Evolutionary conservation across 2,113 vertebrate genomes (phyloP).

Genomic region (Gallinago undulata): DNA sequence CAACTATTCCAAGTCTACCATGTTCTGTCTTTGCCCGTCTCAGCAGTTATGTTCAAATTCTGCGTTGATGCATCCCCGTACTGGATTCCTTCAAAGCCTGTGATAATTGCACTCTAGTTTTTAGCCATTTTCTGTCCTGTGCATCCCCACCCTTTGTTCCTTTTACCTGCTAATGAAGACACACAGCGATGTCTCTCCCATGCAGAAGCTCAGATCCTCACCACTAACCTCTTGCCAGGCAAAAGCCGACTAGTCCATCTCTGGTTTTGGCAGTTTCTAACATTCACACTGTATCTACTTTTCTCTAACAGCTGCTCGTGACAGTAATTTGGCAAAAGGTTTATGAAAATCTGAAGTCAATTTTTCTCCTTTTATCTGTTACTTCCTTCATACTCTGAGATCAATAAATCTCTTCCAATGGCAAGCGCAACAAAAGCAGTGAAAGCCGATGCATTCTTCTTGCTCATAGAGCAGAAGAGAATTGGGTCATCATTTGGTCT

Average conservation of each 20-base stretch:
- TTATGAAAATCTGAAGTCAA: not conserved
- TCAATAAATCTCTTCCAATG: not conserved
- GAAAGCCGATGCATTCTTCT: not conserved
- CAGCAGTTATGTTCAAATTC: not conserved
- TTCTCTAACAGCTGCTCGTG: not conserved
- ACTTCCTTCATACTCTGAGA: not conserved
- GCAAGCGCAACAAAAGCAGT: not conserved
- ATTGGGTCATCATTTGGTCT: not conserved
- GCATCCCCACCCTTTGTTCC: not conserved
- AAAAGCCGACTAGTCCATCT: not conserved
- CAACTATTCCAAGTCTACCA: not conserved
- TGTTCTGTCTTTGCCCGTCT: not conserved
- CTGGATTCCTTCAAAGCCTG: not conserved
- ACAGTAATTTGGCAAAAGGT: not conserved
- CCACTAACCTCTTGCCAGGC: not conserved
- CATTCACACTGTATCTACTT: not conserved
- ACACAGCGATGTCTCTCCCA: not conserved
- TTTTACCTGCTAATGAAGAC: not conserved
- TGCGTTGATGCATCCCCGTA: not conserved
- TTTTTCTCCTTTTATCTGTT: not conserved
- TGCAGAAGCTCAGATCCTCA: not conserved
- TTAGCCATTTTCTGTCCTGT: not conserved
- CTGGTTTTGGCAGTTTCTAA: not conserved
- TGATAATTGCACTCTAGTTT: not conserved
- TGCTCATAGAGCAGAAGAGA: not conserved